phyloP scores from a whole-genome alignment of 2,113 vertebrate species.

The Acanthochromis polyacanthus region DNA sequence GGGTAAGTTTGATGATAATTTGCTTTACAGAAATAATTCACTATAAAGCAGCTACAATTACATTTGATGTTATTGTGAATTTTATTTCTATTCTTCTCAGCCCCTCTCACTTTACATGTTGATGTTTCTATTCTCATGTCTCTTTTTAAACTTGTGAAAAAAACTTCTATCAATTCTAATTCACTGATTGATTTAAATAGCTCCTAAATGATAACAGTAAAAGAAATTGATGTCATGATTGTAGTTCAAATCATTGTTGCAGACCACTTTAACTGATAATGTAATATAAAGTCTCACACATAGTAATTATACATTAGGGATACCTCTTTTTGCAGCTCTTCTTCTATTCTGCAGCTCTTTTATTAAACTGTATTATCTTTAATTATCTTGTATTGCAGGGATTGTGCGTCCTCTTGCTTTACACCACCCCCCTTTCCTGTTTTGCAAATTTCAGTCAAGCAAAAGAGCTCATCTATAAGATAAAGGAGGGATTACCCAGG shows the following conservation, averaged over 20 bases:
- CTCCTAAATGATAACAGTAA: background rate
- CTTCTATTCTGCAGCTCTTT: background rate
- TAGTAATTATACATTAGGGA: background rate
- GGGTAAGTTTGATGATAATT: conserved; percentile 78
- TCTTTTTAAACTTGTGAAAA: background rate
- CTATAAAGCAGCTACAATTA: conserved; percentile 12
- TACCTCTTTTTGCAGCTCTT: background rate
- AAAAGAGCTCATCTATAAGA: conserved; percentile 94
- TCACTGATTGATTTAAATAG: background rate
- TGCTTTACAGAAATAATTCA: conserved; percentile 22
- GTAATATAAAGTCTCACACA: background rate
- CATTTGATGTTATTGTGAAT: background rate
- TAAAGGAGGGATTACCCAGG: conserved; percentile 94
- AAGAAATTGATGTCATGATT: background rate
- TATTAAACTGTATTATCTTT: conserved; percentile 48
- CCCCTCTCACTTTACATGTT: background rate
- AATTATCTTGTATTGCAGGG: conserved; percentile 79
- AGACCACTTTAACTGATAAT: conserved; percentile 20
- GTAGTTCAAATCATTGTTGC: background rate
- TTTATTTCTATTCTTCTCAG: background rate
- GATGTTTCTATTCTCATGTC: background rate
- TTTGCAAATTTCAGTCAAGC: conserved; percentile 93
- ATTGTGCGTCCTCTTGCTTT: conserved; percentile 87
- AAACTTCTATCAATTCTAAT: conserved; percentile 1
- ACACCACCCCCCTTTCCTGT: conserved; percentile 89